Base-by-base conservation (phyloP, 2,888 invertebrate genomes). In the Drosophila paranaensis region DNA sequence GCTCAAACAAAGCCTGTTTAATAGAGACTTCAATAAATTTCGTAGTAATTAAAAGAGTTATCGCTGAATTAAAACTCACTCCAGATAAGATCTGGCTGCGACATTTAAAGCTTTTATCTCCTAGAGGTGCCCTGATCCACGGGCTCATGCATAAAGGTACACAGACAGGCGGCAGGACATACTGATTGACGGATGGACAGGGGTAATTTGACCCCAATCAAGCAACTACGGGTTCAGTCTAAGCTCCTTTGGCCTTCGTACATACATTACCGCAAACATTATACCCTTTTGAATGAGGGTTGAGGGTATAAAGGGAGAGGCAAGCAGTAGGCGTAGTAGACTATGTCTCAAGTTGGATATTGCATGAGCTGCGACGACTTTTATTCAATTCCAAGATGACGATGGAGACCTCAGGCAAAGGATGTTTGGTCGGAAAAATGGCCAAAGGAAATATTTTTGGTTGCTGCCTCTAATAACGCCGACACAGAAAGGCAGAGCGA, bases 391-490 rank as follows among this genome's bases (percentile, higher is more conserved):
- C 54, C 42, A 57, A 60, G 40, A 35, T 27, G 53, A 42, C 33
- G 39, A 16, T 14, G n/a, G 45, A 53, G 43, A 33, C 42, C 27
- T 50, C 48, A 62, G 45, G 43, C 66, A 58, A 71, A 76, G 58
- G 37, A 62, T 58, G 61, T 57, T 71, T 62, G n/a, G 30, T 11
- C 42, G 46, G 54, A 53, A 27, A 74, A 60, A 69, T 77, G 60
- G 63, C 61, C 63, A 61, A 68, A 50, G 48, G 30, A 50, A 76
- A 71, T 66, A 71, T 71, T 64, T 69, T 64, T 42, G 51, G 9
- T 16, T 39, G 51, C 60, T 46, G 16, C 20, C 54, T 42, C 27
- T 35, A 57, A 55, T 40, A 62, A 30, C 16, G 43, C 55, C 56
- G 30, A 39, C 30, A 30, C 10, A 50, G 43, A 35, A 14, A 39